Evolutionary conservation across 2,888 invertebrate genomes (phyloP), one percentile per base, ranked within the genome.

Genomic region (Marronus borbonicus): DNA sequence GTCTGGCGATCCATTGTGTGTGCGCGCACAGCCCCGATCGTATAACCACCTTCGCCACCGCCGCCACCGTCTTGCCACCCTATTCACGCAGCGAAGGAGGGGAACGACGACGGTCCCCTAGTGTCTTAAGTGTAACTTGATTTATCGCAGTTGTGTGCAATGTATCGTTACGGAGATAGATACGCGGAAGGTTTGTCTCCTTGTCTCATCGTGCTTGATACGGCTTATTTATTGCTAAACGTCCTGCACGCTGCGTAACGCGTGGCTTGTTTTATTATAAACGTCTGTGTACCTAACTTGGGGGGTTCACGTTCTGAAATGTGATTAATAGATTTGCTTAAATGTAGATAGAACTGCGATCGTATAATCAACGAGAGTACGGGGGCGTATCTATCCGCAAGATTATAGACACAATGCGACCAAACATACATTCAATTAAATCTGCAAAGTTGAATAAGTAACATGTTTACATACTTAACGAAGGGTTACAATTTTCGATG

Each of bases 271-370:
- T 44, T 44, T 44, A 44, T 44, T 44, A n/a, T 55, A 20, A 55
- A 55, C 7, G 55, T 64, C 24, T 17, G 8, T 44, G 44, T 44
- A 44, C 44, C 10, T 44, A 44, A 44, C 10, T 7, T 12, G n/a
- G 2, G n/a, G 24, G 69, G 69, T 69, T 55, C n/a, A 28, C 7
- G 31, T 36, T 36, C 31, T 17, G 36, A 12, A 17, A 36, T 52
- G 69, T 69, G 69, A 69, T 69, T 69, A 69, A 69, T 69, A 31
- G 69, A 69, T 69, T 50, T 69, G 52, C 69, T 24, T 69, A 50
- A 69, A 50, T n/a, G 69, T 69, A n/a, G 50, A 69, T 49, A 24
- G 14, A 28, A 28, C 14, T 62, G 14, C 14, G 12, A 20, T 55
- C 12, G 2, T 44, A 12, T 8, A 44, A 44, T 44, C 5, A 36